phyloP scores from a whole-genome alignment of 2,888 invertebrate genomes.

The Crossocerus cetratus region DNA sequence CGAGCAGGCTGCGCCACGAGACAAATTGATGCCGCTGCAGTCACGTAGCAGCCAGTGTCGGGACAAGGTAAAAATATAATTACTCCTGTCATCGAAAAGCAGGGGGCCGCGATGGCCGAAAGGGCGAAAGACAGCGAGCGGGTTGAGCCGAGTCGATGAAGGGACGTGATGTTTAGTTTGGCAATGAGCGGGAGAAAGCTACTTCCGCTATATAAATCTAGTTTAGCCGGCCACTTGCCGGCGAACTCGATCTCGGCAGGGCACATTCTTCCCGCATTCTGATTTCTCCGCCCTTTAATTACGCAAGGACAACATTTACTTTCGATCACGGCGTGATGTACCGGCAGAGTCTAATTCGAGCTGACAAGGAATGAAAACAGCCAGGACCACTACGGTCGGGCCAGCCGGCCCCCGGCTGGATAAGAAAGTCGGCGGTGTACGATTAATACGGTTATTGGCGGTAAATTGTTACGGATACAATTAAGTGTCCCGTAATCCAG shows the following conservation, averaged over 20 bases:
- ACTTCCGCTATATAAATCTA: slow-evolving; percentile 49
- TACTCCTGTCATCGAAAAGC: slow-evolving; percentile 59
- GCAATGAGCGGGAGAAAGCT: slow-evolving; percentile 48
- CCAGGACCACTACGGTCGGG: background rate
- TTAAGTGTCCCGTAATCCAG: slow-evolving; percentile 29
- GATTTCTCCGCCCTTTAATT: background rate
- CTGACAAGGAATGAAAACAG: background rate
- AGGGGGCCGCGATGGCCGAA: slow-evolving; percentile 33
- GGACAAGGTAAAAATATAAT: slow-evolving; percentile 65
- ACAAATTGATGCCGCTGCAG: slow-evolving; percentile 61
- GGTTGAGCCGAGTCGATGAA: slow-evolving; percentile 42
- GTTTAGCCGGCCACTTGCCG: slow-evolving; percentile 24
- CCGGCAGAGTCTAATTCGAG: background rate
- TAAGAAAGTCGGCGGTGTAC: slow-evolving; percentile 7
- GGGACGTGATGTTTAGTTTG: slow-evolving; percentile 62
- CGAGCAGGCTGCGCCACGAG: slow-evolving; percentile 52
- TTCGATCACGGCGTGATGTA: background rate
- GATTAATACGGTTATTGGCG: slow-evolving; percentile 19
- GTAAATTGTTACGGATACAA: slow-evolving; percentile 22
- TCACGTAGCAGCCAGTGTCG: slow-evolving; percentile 61
- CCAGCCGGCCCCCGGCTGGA: background rate
- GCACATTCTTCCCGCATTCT: background rate
- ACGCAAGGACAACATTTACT: slow-evolving; percentile 2
- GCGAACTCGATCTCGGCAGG: slow-evolving; percentile 6
- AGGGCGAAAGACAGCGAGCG: slow-evolving; percentile 25